Evolutionary conservation across 2,797 vertebrate genomes (phyloP), one percentile per base, ranked within the genome.

Genomic region (Xenopus petersii): DNA sequence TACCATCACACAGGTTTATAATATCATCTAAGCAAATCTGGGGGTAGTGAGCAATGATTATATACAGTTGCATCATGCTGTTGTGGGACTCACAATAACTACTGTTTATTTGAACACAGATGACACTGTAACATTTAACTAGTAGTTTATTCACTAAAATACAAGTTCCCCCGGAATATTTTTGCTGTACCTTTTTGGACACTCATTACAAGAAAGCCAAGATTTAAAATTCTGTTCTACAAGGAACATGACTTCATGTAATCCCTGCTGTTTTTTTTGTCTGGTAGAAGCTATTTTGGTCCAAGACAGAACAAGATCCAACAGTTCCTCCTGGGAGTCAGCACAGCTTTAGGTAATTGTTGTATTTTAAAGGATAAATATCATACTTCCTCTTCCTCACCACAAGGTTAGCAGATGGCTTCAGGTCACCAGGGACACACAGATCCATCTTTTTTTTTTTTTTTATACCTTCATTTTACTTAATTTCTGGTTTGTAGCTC

Each of bases 341-440:
- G 62, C 46, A 65, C 67, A 36, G 62, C 71, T 70, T 42, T 65
- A 79, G 77, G 77, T 79, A 79, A 79, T 79, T 79, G 70, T 68
- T 69, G 71, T 79, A 79, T 74, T 74, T 67, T 74, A 79, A 79
- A 74, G 77, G 33, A 79, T 62, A 79, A 79, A 79, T 79, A 74
- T 79, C 61, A 70, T 59, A 67, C 77, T 79, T 79, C 77, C 77
- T 70, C 71, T 79, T 79, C 77, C 71, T 70, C 33, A 61, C 77
- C 77, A 66, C 71, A 79, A 70, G 71, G 71, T 79, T 79, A 79
- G 70, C 77, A 79, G 77, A 79, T 79, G 77, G 71, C 77, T 74
- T 58, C 17, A 66, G 77, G 77, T 79, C 77, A 74, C 64, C 77
- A 79, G 77, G 77, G 77, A 74, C 77, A 79, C 62, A 30, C 71